A percentile compares a stretch with the other conserved stretches of the same genome.
These are phyloP conservation scores for Vanessa atalanta DNA, from an alignment of 1,140 invertebrate species.

Conservation along the genomic window DNA sequence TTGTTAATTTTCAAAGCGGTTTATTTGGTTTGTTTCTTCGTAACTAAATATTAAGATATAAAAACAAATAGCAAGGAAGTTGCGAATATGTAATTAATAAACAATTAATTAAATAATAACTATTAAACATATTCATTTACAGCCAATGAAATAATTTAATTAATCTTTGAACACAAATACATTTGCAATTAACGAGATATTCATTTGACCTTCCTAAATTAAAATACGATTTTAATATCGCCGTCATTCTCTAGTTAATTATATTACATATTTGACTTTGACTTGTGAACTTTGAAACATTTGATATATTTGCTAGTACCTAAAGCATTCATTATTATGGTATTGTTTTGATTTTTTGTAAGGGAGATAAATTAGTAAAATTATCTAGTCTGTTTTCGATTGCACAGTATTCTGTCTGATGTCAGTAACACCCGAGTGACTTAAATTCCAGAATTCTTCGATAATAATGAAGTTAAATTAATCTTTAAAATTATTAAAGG, in stretches of 20 bases:
- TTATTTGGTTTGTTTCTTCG: neutral
- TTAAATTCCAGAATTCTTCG: no score
- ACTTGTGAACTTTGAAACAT: neutral
- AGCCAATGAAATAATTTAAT: neutral
- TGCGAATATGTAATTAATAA: neutral
- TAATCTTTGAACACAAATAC: neutral
- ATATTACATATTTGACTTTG: neutral
- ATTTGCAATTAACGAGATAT: neutral
- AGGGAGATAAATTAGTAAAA: no score
- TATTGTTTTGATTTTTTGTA: no score
- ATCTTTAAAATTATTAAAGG: no score
- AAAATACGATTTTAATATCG: neutral
- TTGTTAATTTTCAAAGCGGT: neutral
- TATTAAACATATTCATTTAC: neutral
- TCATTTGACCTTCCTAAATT: neutral
- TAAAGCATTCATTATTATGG: neutral
- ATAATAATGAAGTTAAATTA: no score
- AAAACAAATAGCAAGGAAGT: neutral
- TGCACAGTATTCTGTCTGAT: no score
- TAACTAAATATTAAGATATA: neutral
- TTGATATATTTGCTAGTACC: neutral
- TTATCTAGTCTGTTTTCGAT: no score
- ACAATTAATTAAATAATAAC: neutral
- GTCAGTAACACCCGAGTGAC: no score
- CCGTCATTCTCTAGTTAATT: neutral